Percentiles rank a stretch among this genome's conserved stretches.
These are phyloP conservation scores for Oikopleura dioica DNA, from an alignment of 23 tunicate species.

Conservation along the genomic window DNA sequence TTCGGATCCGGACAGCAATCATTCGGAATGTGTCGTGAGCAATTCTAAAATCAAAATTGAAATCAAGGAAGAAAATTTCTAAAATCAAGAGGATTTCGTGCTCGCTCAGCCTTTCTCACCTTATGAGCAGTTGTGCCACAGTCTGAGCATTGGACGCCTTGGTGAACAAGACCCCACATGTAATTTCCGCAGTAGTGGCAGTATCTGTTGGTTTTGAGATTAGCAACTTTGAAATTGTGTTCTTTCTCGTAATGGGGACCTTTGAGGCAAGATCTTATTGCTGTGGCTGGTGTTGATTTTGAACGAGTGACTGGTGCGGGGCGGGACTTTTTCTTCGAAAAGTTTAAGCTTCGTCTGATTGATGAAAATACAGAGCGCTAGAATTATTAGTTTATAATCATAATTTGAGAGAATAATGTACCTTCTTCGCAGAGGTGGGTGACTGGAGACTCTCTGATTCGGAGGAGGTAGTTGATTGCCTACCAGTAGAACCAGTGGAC, in stretches of 20 bases:
- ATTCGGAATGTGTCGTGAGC: constrained; percentile 54
- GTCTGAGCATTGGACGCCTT: constrained; percentile 87
- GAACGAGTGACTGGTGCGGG: neutral
- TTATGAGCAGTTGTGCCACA: constrained; percentile 75
- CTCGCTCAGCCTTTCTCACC: no score
- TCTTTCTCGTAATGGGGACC: constrained; percentile 50
- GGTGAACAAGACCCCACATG: constrained; percentile 93
- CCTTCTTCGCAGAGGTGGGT: no score
- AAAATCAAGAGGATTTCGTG: no score
- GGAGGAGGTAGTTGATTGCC: neutral
- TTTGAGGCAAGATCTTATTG: neutral
- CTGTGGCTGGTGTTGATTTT: neutral
- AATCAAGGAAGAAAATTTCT: no score
- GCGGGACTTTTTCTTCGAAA: neutral
- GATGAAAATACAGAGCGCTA: no score
- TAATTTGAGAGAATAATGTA: no score
- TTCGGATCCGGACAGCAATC: constrained; percentile 78
- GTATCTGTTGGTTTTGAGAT: neutral
- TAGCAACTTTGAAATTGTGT: constrained; percentile 41
- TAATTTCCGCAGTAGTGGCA: constrained; percentile 93
- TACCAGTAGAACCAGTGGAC: neutral
- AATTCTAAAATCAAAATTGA: no score
- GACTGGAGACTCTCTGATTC: neutral
- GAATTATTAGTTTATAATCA: no score
- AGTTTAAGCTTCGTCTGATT: no score